Evolutionary conservation across 1,140 invertebrate genomes (phyloP), one percentile per base, ranked within the genome.

Genomic region (Drosophila oshimai): DNA sequence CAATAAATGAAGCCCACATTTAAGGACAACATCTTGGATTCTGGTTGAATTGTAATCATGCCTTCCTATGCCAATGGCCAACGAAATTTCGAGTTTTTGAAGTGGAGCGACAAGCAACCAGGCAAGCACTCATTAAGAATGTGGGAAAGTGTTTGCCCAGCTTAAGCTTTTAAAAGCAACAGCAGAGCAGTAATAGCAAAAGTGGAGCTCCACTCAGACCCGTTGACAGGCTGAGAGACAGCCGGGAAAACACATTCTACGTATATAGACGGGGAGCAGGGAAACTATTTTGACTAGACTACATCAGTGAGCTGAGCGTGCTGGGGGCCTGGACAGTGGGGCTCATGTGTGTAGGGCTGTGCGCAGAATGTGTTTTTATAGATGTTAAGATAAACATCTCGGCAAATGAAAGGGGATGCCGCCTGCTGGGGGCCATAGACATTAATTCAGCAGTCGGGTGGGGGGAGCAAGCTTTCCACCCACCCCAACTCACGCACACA

Each of bases 151-250:
- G 55, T 51, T 69, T 69, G 42, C 47, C 31, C 12, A 46, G 45
- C 61, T 71, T 62, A 86, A 79, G 74, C 70, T 73, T 74, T 74
- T 86, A 70, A 70, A 83, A 86, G 80, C 60, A 71, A 67, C 55
- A 55, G 50, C 50, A 47, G 44, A 61, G 50, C 61, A 12, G 20
- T 44, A n/a, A n/a, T n/a, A n/a, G n/a, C n/a, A 20, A 28, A 42
- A 60, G 26, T 44, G 58, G 53, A 42, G 53, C 74, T 65, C 62
- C 4, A 36, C 58, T 61, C 67, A 54, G 58, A 75, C 42, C 55
- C 54, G 75, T 41, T 74, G 69, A 84, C 47, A 81, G 73, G 69
- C 34, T 29, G 72, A 42, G 44, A 58, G 28, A 57, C 47, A 55
- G 47, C 36, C 50, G 33, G 47, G 58, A 47, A 39, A 51, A 51